Conservation (phyloP, 2,888 invertebrate species). For the Hofmannophila pseudospretella region DNA sequence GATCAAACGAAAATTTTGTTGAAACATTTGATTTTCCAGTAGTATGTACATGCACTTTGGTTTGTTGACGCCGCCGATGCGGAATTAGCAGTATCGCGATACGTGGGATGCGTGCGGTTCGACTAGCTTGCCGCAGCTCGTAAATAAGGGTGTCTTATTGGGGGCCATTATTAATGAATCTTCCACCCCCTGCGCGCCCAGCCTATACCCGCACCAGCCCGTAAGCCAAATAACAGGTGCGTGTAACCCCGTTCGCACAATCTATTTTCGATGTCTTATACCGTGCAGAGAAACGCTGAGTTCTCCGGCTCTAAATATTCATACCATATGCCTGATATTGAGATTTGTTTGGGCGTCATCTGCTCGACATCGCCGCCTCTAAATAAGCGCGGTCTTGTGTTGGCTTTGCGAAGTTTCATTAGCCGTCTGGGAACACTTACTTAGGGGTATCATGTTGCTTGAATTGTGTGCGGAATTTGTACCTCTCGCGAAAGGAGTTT, state of each 20-base stretch:
- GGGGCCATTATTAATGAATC: conserved; percentile 76
- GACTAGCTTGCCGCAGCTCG: conserved; percentile 62
- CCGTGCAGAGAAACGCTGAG: conserved; percentile 69
- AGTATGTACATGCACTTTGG: not conserved
- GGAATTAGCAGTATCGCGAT: conserved; percentile 32
- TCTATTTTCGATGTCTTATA: conserved; percentile 77
- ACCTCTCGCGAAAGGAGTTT: conserved; percentile 25
- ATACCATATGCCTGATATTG: conserved; percentile 74
- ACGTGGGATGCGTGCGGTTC: conserved; percentile 47
- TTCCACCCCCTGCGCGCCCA: conserved; percentile 48
- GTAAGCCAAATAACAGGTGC: conserved; percentile 76
- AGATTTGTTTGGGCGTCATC: conserved; percentile 75
- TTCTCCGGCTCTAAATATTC: conserved; percentile 73
- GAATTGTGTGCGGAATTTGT: conserved; percentile 49
- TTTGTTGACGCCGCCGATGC: not conserved
- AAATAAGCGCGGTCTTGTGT: conserved; percentile 63
- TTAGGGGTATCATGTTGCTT: conserved; percentile 57
- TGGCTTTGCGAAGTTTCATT: conserved; percentile 68
- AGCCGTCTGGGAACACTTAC: conserved; percentile 62
- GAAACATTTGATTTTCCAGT: no score
- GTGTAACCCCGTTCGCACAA: conserved; percentile 77
- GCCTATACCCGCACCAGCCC: conserved; percentile 49
- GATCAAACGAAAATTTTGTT: no score
- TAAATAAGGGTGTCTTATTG: conserved; percentile 76
- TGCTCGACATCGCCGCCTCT: conserved; percentile 64